Conservation (phyloP, 37 sponge, comb jelly and placozoan genomes). For the Bolinopsis microptera region DNA sequence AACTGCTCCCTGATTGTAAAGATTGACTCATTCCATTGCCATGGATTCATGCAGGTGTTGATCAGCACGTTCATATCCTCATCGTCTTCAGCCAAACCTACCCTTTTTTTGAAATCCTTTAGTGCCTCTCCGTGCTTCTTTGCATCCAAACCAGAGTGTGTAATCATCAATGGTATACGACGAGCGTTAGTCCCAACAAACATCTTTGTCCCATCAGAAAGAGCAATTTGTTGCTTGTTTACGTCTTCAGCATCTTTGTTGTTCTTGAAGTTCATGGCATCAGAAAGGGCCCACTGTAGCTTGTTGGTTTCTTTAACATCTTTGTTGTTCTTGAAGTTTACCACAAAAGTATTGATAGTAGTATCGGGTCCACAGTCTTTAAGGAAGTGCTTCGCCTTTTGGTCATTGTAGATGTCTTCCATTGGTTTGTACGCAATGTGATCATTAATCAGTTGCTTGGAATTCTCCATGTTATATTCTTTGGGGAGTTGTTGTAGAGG, state of each 20-base stretch:
- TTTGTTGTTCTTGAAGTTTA: not conserved
- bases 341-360: not conserved
- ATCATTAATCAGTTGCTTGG: not conserved
- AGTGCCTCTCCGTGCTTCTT: not conserved
- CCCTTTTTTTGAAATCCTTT: not conserved
- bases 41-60: not conserved
- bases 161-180: not conserved
- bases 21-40: not conserved
- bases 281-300: not conserved
- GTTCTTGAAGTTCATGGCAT: constrained; percentile 27
- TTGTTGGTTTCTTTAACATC: not conserved
- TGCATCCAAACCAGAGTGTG: not conserved
- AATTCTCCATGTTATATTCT: not conserved
- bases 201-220: too few relatives aligned
- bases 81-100: not conserved
- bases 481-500: not conserved
- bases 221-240: too few relatives aligned
- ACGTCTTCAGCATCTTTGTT: too few relatives aligned
- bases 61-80: not conserved
- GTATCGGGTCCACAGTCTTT: not conserved
- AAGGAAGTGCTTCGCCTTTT: not conserved
- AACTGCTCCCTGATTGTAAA: not conserved
- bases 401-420: not conserved
- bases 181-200: not conserved
- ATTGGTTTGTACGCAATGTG: constrained; percentile 1